A percentile compares a stretch with the other conserved stretches of the same genome.
Evolutionary conservation across 23 tunicate genomes (phyloP).

Genomic region (Halocynthia roretzi): DNA sequence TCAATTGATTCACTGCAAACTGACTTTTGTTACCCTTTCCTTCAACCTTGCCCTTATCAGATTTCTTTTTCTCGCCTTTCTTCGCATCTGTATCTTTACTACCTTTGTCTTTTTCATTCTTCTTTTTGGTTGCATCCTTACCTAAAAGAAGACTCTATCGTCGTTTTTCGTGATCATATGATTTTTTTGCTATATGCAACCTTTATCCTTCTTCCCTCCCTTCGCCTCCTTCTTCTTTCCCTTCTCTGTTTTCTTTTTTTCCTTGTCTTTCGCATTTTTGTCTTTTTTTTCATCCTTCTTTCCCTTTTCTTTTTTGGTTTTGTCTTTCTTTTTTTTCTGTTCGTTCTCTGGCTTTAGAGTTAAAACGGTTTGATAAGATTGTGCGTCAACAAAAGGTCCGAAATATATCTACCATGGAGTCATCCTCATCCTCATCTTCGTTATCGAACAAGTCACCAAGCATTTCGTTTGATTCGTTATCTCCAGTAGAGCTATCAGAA

Average conservation of each 20-base stretch:
- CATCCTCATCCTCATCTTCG: conserved; percentile 14
- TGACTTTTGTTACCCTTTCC: conserved; percentile 1
- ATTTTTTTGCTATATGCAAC: neutral
- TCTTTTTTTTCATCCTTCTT: neutral
- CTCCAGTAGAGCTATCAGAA: too few species aligned
- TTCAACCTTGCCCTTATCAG: neutral
- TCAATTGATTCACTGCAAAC: neutral
- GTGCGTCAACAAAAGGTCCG: neutral
- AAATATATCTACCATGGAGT: neutral
- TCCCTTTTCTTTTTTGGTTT: neutral
- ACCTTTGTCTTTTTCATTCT: conserved; percentile 1
- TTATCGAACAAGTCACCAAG: neutral
- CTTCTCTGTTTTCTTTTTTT: neutral
- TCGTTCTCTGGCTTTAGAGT: conserved; percentile 3
- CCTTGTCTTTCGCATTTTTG: neutral
- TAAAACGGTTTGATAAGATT: neutral
- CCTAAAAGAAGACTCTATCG: neutral
- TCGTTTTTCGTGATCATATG: neutral
- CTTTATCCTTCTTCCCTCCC: conserved; percentile 5
- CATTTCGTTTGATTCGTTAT: too few species aligned
- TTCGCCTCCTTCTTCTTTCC: conserved; percentile 2
- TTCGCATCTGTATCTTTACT: neutral
- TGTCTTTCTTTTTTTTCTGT: neutral
- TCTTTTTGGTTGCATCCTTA: neutral
- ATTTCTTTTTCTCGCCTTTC: conserved; percentile 5